Evolutionary conservation across 2,888 invertebrate genomes (phyloP).

Genomic region (Athalia circularis): DNA sequence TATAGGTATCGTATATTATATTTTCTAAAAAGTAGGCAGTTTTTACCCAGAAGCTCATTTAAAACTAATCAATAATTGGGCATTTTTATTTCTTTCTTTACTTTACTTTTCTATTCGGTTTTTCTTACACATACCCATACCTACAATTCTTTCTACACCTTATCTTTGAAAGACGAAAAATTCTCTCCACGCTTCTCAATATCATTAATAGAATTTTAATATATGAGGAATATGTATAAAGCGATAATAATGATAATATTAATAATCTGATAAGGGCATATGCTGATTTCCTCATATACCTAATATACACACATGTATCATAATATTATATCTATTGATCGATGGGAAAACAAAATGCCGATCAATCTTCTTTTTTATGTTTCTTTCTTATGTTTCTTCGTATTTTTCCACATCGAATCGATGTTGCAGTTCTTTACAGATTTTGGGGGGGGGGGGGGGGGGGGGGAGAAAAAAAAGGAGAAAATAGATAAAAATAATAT

Average conservation of each 20-base stretch:
- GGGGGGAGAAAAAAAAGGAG: too few relatives aligned
- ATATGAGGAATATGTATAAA: too few relatives aligned
- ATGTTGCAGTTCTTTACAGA: neutral
- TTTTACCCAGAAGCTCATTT: slow-evolving; percentile 38
- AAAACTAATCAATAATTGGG: slow-evolving; percentile 15
- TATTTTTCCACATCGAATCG: neutral
- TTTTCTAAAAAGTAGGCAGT: slow-evolving; percentile 46
- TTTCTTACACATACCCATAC: neutral
- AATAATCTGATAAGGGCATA: too few relatives aligned
- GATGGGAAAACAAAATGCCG: neutral
- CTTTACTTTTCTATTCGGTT: neutral
- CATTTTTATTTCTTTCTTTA: neutral
- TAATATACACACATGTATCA: too few relatives aligned
- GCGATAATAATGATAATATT: too few relatives aligned
- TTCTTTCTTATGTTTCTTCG: neutral
- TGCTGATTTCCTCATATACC: too few relatives aligned
- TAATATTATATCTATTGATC: too few relatives aligned
- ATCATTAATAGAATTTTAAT: too few relatives aligned
- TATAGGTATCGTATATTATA: neutral
- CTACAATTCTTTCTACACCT: neutral
- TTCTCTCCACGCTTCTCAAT: too few relatives aligned
- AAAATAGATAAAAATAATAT: slow-evolving; percentile 3
- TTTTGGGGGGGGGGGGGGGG: too few relatives aligned
- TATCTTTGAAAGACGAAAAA: too few relatives aligned
- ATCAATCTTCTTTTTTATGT: neutral